phyloP scores from a whole-genome alignment of 2,113 vertebrate genomes.

The Saccopteryx leptura region DNA sequence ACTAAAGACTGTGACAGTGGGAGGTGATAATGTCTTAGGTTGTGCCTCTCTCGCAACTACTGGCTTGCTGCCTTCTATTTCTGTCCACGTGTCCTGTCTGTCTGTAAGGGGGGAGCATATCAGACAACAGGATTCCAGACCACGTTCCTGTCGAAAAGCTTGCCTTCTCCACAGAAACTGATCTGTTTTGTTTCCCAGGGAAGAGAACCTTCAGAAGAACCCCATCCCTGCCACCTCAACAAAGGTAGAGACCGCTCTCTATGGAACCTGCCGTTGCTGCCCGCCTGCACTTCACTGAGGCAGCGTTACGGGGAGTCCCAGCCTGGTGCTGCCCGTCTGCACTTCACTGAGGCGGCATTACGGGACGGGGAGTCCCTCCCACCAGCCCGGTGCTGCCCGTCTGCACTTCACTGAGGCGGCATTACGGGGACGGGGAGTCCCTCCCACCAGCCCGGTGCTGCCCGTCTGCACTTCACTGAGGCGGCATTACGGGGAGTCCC shows the following conservation, averaged over 20 bases:
- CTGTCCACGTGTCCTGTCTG: not conserved
- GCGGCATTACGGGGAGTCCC: no score
- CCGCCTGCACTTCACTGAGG: accelerated
- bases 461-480: no score
- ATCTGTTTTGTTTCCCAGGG: not conserved
- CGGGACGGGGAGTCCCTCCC: no score
- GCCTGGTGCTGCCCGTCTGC: not conserved
- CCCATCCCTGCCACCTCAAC: not conserved
- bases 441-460: no score
- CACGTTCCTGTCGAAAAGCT: not conserved
- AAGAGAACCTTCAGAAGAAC: not conserved
- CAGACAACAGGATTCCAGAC: not conserved
- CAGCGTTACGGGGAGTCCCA: not conserved
- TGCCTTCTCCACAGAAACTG: not conserved
- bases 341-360: not conserved
- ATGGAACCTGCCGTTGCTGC: no score
- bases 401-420: no score
- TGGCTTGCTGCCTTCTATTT: not conserved
- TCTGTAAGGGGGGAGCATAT: accelerated
- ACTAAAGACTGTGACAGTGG: not conserved
- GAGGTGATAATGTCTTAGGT: accelerated
- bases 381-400: no score
- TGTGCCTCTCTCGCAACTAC: not conserved
- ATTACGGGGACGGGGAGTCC: no score
- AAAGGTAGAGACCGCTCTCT: not conserved